Evolutionary conservation across 2,888 invertebrate species (phyloP).

Genomic region (Conistra vaccinii): DNA sequence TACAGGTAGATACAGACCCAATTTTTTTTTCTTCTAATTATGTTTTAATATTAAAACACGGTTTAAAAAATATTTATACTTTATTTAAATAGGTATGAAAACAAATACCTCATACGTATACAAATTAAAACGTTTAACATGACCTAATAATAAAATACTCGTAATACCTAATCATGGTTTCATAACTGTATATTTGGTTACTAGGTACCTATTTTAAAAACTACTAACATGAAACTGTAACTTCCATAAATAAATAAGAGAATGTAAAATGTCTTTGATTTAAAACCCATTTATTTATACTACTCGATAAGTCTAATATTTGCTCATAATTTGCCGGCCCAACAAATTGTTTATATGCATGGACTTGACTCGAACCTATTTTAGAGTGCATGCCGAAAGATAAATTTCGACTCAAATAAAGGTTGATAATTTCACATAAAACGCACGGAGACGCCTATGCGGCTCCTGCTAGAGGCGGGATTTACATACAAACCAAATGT

Average conservation of each 20-base stretch:
- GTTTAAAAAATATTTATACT: not conserved
- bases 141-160: slow-evolving; percentile 5
- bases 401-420: not conserved
- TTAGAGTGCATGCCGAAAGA: not conserved
- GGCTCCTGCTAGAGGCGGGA: too few relatives aligned
- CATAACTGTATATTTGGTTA: slow-evolving; percentile 32
- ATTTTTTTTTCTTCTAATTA: not conserved
- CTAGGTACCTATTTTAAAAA: not conserved
- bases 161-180: not conserved
- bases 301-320: not conserved
- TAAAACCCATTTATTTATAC: not conserved
- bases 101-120: not conserved
- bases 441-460: not conserved
- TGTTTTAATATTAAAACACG: not conserved
- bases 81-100: not conserved
- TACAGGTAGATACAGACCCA: not conserved
- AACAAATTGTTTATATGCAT: too few relatives aligned
- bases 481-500: not conserved
- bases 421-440: not conserved
- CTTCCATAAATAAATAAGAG: slow-evolving; percentile 17
- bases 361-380: not conserved
- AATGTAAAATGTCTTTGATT: slow-evolving; percentile 35
- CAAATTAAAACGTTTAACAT: slow-evolving; percentile 5
- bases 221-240: slow-evolving; percentile 11
- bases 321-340: not conserved